Percentiles rank a stretch among this genome's conserved stretches.
phyloP scores from a whole-genome alignment of 2,888 invertebrate species.

The Agonopterix heracliana region DNA sequence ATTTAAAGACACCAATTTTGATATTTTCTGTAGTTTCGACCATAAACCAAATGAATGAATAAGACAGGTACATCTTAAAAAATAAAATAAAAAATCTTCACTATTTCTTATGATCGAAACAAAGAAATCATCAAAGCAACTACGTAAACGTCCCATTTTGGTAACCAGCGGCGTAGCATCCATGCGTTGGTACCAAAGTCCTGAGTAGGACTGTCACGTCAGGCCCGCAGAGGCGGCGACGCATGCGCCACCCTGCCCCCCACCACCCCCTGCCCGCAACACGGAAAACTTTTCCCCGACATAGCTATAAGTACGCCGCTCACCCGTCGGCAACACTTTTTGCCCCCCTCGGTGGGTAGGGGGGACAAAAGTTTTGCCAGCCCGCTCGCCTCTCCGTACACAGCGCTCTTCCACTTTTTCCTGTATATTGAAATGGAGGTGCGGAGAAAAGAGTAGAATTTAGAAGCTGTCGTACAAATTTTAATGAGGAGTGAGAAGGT shows the following conservation, averaged over 20 bases:
- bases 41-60: no score
- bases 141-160: no score
- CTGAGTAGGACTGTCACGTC: conserved; percentile 61
- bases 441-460: conserved; percentile 75
- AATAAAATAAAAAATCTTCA: no score
- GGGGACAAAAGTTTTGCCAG: conserved; percentile 71
- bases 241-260: conserved; percentile 59
- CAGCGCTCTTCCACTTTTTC: conserved; percentile 76
- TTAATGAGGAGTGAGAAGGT: conserved; percentile 73
- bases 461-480: conserved; percentile 74
- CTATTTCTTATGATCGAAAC: no score
- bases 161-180: conserved; percentile 16
- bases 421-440: conserved; percentile 76
- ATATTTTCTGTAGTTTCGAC: no score
- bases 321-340: conserved; percentile 75
- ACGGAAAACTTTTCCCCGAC: conserved; percentile 75
- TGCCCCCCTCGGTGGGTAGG: conserved; percentile 62
- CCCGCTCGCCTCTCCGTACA: conserved; percentile 68
- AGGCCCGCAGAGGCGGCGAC: conserved; percentile 46
- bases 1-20: no score
- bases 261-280: conserved; percentile 63
- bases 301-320: conserved; percentile 68
- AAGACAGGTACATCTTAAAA: no score
- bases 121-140: no score
- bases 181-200: conserved; percentile 45